Conservation (phyloP, 2,113 vertebrate genomes). For the Penelope pileata region DNA sequence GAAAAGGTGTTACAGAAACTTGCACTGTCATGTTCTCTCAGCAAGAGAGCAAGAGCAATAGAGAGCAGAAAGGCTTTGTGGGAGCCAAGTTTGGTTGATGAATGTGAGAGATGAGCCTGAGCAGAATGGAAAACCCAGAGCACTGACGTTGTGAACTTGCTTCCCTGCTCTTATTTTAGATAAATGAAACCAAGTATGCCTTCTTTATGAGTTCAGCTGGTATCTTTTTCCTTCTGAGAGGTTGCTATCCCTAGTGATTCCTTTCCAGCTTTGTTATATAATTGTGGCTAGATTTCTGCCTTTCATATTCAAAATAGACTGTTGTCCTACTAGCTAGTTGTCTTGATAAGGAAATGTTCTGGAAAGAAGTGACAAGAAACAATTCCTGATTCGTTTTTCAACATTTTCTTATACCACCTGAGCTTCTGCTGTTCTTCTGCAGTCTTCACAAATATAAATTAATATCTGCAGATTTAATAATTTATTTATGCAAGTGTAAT, state of each 20-base stretch:
- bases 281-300: not conserved
- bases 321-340: not conserved
- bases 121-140: not conserved
- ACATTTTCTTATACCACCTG: not conserved
- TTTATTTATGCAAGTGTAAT: not conserved
- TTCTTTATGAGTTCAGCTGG: not conserved
- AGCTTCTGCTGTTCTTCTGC: not conserved
- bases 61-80: not conserved
- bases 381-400: not conserved
- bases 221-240: not conserved
- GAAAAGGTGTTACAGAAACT: not conserved
- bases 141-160: not conserved
- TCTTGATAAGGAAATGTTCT: not conserved
- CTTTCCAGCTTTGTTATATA: not conserved
- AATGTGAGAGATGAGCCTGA: accelerated
- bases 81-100: not conserved
- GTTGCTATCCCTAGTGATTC: not conserved
- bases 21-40: not conserved
- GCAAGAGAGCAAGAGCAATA: not conserved
- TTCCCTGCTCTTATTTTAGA: not conserved
- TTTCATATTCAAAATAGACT: not conserved
- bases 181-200: not conserved
- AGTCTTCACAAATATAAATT: not conserved
- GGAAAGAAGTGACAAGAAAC: not conserved
- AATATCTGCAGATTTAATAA: not conserved